Evolutionary conservation across 2,797 vertebrate genomes (phyloP).

Genomic region (Odontamblyopus rebecca): DNA sequence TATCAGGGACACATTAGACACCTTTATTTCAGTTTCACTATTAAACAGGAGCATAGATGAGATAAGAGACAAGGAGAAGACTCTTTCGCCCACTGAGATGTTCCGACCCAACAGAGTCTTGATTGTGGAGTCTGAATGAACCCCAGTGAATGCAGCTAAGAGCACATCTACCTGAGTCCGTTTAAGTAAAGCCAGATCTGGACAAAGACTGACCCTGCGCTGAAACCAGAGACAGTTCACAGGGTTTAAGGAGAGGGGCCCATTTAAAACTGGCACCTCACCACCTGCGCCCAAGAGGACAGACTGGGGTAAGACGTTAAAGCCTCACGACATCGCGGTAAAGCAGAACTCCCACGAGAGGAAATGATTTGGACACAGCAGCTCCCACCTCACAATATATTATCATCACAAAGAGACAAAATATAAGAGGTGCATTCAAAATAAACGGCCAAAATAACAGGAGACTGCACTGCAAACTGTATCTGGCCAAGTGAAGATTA

Average conservation of each 20-base stretch:
- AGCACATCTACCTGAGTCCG: constrained; percentile 37
- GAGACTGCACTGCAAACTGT: too few relatives aligned
- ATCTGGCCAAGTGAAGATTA: too few relatives aligned
- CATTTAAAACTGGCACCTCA: constrained; percentile 5
- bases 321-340: too few relatives aligned
- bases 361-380: too few relatives aligned
- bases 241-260: constrained; percentile 34
- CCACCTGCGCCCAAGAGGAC: constrained; percentile 11
- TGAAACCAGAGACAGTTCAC: constrained; percentile 59
- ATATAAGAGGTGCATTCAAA: too few relatives aligned
- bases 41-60: constrained; percentile 35
- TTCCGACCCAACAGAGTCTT: constrained; percentile 41
- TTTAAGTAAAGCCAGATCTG: constrained; percentile 38
- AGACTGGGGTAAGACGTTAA: constrained; percentile 4
- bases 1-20: constrained; percentile 72
- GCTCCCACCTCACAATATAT: too few relatives aligned
- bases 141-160: constrained; percentile 38
- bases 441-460: too few relatives aligned
- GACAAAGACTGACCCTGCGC: constrained; percentile 65
- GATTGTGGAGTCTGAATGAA: constrained; percentile 42
- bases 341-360: too few relatives aligned
- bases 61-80: constrained; percentile 31
- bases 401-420: too few relatives aligned
- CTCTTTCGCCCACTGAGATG: constrained; percentile 23
- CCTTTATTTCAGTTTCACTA: constrained; percentile 39